Base-by-base conservation (phyloP, 1,140 invertebrate species). In the Akabosia matsudoensis region DNA sequence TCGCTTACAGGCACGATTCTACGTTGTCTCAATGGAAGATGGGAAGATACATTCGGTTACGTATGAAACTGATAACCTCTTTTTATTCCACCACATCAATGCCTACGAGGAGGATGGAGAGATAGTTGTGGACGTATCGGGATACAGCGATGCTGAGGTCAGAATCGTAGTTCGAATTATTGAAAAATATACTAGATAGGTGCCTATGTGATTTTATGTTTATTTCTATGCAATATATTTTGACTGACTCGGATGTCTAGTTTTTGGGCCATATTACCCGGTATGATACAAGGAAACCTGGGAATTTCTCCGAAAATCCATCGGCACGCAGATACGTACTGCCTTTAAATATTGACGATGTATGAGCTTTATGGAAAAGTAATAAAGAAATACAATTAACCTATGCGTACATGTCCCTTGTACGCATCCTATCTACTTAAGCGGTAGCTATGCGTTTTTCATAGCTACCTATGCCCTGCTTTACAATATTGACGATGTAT, bases 21-120 rank as follows among this genome's bases (percentile, higher is more conserved):
- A 84, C 71, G 76, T 88, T 4, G 80, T 88, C 10, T 82, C 86
- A 33, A 85, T 86, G 70, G 79, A 67, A 10, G 86, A 84, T 64
- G 88, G 87, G 10, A 79, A 85, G 79, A 71, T 85, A 2, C 33
- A 84, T 26, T 82, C 82, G 13, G 79, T 81, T 1, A 83, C 82
- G n/a, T 87, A 86, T 77, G 80, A 85, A 30, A 79, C 84, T 4
- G 81, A 85, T 1, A 78, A 86, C 0, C 85, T 88, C 73, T 89
- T 89, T 81, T 83, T 84, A 31, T 88, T 88, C 81, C 88, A 89
- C 82, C 85, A 86, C 72, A 84, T 87, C 33, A 89, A 89, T 81
- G 83, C 86, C 14, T 89, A 85, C 80, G 88, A 89, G 83, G 84
- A 86, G 22, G 83, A 88, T 74, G 86, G 83, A 33, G 83, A 86